These are phyloP conservation scores for Euplagia quadripunctaria DNA, from an alignment of 2,888 invertebrate genomes.

Conservation along the genomic window DNA sequence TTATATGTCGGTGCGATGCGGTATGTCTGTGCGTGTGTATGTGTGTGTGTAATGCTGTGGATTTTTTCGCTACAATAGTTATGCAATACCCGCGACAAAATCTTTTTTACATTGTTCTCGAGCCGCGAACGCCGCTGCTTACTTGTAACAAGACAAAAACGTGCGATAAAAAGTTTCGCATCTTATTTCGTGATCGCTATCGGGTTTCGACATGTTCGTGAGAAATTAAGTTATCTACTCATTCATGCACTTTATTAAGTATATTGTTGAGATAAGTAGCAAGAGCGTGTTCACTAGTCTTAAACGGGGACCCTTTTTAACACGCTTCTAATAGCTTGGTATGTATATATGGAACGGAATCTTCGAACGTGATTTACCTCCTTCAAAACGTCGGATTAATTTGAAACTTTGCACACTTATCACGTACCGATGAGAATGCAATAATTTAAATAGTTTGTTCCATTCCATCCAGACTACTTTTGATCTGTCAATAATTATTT, in stretches of 20 bases:
- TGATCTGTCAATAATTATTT: no score
- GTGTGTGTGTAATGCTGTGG: conserved; percentile 18
- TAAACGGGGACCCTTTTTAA: no score
- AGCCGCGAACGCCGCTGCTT: conserved; percentile 39
- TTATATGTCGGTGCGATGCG: no score
- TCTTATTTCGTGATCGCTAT: conserved; percentile 72
- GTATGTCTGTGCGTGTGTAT: conserved; percentile 5
- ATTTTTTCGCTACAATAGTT: conserved; percentile 40
- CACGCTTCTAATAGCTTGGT: no score
- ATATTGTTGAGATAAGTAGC: not conserved
- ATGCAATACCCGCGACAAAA: conserved; percentile 48
- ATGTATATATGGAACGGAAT: no score
- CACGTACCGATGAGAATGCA: no score
- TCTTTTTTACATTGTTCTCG: conserved; percentile 61
- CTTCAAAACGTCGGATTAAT: no score
- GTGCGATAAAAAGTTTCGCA: conserved; percentile 72
- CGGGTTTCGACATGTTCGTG: conserved; percentile 74
- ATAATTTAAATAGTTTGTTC: no score
- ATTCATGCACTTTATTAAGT: conserved; percentile 22
- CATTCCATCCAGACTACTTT: no score
- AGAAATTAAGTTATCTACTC: conserved; percentile 62
- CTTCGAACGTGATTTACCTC: no score
- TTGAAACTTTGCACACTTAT: no score
- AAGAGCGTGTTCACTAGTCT: no score
- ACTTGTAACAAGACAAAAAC: conserved; percentile 54